phyloP scores from a whole-genome alignment of 1,140 invertebrate genomes.

The Aricia agestis region DNA sequence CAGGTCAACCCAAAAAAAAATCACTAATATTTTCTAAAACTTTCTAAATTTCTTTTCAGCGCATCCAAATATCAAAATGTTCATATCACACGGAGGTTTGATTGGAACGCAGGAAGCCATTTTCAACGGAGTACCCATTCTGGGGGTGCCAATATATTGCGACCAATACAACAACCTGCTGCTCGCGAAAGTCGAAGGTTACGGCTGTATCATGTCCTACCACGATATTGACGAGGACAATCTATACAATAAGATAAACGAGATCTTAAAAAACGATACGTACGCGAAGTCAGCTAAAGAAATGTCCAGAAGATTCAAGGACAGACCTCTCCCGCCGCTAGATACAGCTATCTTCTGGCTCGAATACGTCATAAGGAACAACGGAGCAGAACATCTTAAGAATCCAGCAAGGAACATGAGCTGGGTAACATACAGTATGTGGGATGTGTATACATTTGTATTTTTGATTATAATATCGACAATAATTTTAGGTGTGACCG shows the following conservation, averaged over 20 bases:
- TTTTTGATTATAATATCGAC: neutral
- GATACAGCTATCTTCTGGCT: conserved; percentile 80
- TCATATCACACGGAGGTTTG: conserved; percentile 82
- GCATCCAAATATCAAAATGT: conserved; percentile 77
- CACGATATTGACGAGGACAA: conserved; percentile 55
- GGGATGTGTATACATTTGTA: conserved; percentile 75
- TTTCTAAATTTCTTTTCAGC: conserved; percentile 56
- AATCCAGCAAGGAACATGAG: conserved; percentile 76
- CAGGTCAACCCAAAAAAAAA: too few relatives aligned
- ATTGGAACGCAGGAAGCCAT: conserved; percentile 81
- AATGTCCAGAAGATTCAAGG: conserved; percentile 70
- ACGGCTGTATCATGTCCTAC: conserved; percentile 58
- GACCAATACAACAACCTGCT: conserved; percentile 79
- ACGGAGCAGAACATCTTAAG: conserved; percentile 76
- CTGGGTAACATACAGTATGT: conserved; percentile 78
- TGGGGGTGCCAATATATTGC: conserved; percentile 81
- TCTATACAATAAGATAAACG: conserved; percentile 37
- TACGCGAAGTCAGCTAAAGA: conserved; percentile 58
- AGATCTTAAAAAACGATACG: conserved; percentile 45
- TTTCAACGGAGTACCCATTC: conserved; percentile 80
- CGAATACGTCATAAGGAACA: conserved; percentile 77
- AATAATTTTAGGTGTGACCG: conserved; percentile 14
- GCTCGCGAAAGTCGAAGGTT: conserved; percentile 62
- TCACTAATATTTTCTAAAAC: too few relatives aligned
- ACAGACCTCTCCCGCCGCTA: conserved; percentile 73